These are phyloP conservation scores for Gonatopus flavifemur DNA, from an alignment of 1,140 invertebrate genomes.

Conservation along the genomic window DNA sequence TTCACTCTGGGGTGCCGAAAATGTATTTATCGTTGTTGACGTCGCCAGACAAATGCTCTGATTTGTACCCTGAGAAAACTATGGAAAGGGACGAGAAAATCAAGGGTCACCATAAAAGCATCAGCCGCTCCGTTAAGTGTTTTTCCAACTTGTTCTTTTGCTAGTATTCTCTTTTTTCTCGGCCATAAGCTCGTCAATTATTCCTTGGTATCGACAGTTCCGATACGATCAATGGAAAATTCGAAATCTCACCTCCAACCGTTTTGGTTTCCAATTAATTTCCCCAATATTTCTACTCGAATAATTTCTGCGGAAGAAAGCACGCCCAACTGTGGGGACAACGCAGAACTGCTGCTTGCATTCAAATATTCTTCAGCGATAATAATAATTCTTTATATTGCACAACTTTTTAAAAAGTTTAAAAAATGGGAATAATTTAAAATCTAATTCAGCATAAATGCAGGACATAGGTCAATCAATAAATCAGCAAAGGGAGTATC, in stretches of 20 bases:
- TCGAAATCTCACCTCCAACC: too few species aligned
- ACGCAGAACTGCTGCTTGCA: too few species aligned
- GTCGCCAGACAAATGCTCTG: slow-evolving; percentile 50
- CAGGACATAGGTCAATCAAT: too few species aligned
- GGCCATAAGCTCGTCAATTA: slow-evolving; percentile 1
- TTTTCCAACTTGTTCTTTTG: slow-evolving; percentile 37
- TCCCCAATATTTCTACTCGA: neutral
- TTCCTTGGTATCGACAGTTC: slow-evolving; percentile 29
- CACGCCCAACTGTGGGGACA: slow-evolving; percentile 4
- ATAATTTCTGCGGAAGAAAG: slow-evolving; percentile 1
- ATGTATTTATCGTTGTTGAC: slow-evolving; percentile 39
- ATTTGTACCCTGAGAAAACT: slow-evolving; percentile 40
- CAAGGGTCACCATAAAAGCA: slow-evolving; percentile 45
- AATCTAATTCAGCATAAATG: too few species aligned
- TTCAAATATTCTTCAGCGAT: too few species aligned
- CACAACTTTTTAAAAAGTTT: too few species aligned
- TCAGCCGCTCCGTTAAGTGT: slow-evolving; percentile 41
- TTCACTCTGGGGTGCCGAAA: slow-evolving; percentile 38
- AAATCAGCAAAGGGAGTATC: too few species aligned
- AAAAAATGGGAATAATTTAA: too few species aligned
- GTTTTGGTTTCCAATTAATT: slow-evolving; percentile 1
- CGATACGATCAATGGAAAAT: too few species aligned
- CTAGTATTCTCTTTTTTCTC: slow-evolving; percentile 13
- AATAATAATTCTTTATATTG: too few species aligned
- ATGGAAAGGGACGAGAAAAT: slow-evolving; percentile 27